A percentile compares a stretch with the other conserved stretches of the same genome.
Evolutionary conservation across 2,888 invertebrate genomes (phyloP).

Genomic region (Anoncus sp.): DNA sequence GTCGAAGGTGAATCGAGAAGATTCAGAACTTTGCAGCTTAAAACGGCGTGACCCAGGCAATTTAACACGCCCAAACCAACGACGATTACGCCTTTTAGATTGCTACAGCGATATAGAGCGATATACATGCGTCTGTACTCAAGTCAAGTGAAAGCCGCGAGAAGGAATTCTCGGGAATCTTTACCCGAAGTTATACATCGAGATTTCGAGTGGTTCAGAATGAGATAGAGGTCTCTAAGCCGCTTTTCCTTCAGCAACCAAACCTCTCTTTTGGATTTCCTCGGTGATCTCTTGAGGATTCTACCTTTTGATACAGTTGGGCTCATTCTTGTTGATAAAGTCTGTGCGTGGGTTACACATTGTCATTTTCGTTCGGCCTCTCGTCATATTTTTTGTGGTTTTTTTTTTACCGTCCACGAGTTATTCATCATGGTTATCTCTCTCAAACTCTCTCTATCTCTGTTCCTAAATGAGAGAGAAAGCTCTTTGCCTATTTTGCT

Average conservation of each 20-base stretch:
- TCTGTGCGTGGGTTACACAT: neutral
- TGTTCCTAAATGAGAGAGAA: neutral
- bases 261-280: slow-evolving; percentile 11
- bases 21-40: slow-evolving; percentile 28
- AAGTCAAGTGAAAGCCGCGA: slow-evolving; percentile 41
- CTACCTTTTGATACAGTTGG: slow-evolving; percentile 19
- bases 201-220: slow-evolving; percentile 23
- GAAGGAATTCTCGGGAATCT: slow-evolving; percentile 31
- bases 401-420: slow-evolving; percentile 7
- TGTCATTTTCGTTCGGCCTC: neutral
- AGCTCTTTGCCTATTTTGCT: slow-evolving; percentile 31
- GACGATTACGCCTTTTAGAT: neutral
- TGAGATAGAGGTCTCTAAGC: slow-evolving; percentile 16
- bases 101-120: no score
- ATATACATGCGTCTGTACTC: neutral
- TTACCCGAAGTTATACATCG: slow-evolving; percentile 20
- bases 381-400: slow-evolving; percentile 1
- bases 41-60: neutral
- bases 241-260: slow-evolving; percentile 34
- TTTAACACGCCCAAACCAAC: neutral
- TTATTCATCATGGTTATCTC: slow-evolving; percentile 19
- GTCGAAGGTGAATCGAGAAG: slow-evolving; percentile 51
- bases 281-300: slow-evolving; percentile 3
- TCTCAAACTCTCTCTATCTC: neutral
- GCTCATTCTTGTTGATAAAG: slow-evolving; percentile 50